phyloP scores from a whole-genome alignment of 2,113 vertebrate genomes.

The Phylloscopus trochiloides region DNA sequence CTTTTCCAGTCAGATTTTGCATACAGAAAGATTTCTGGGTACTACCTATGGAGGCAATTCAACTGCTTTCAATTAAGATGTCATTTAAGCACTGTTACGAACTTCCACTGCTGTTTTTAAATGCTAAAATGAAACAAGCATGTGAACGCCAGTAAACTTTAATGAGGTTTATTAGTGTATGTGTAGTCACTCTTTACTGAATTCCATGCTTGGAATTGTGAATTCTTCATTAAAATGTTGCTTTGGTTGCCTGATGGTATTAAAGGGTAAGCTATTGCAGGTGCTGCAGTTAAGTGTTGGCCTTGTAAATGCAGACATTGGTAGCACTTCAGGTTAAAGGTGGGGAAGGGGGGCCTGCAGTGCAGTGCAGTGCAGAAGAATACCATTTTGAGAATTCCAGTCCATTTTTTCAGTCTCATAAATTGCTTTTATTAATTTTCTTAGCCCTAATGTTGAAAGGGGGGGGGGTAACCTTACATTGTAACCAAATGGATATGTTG shows the following conservation, averaged over 20 bases:
- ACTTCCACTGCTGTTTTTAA: neutral
- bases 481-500: neutral
- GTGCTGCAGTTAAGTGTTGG: neutral
- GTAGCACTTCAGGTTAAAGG: neutral
- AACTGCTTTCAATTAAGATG: constrained; percentile 16
- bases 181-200: neutral
- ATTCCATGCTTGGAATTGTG: constrained; percentile 9
- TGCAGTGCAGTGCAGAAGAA: neutral
- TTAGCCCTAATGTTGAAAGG: neutral
- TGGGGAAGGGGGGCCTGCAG: neutral
- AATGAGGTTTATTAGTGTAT: neutral
- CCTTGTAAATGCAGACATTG: neutral
- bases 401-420: rapidly evolving
- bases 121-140: neutral
- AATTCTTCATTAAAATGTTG: constrained; percentile 4
- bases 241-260: neutral
- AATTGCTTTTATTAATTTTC: neutral
- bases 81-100: neutral
- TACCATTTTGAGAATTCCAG: neutral
- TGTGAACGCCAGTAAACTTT: neutral
- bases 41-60: neutral
- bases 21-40: neutral
- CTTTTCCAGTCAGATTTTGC: neutral
- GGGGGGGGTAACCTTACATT: neutral
- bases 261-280: constrained; percentile 7